Evolutionary conservation across 2,888 invertebrate genomes (phyloP).

Genomic region (Toxonevra muliebris): DNA sequence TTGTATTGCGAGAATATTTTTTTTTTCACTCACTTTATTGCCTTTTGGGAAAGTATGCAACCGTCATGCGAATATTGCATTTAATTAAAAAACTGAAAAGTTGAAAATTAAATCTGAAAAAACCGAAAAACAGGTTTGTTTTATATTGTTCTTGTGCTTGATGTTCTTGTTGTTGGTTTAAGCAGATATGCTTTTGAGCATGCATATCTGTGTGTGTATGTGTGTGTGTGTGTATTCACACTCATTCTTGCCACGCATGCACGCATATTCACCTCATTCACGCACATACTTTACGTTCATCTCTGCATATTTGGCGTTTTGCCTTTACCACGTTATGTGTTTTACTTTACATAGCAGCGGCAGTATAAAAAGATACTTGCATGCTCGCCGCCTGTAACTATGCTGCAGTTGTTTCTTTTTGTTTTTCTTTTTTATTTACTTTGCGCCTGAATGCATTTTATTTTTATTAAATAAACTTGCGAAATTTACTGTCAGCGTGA

Average conservation of each 20-base stretch:
- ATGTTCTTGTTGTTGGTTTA: neutral
- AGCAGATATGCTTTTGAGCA: neutral
- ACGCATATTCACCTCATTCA: slow-evolving; percentile 15
- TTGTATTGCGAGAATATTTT: neutral
- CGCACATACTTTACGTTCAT: neutral
- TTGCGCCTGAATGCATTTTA: slow-evolving; percentile 7
- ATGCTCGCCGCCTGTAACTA: slow-evolving; percentile 16
- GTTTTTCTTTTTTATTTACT: too few relatives aligned
- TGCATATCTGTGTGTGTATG: neutral
- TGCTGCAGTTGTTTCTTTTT: slow-evolving; percentile 4
- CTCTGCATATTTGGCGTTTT: too few relatives aligned
- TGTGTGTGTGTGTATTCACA: neutral
- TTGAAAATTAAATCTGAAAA: slow-evolving; percentile 45
- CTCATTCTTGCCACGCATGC: neutral
- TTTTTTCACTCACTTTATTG: slow-evolving; percentile 5
- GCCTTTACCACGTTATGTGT: too few relatives aligned
- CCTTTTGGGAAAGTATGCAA: neutral
- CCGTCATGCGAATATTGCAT: slow-evolving; percentile 42
- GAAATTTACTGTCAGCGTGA: slow-evolving; percentile 27
- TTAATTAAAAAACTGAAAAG: slow-evolving; percentile 59
- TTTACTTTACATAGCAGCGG: too few relatives aligned
- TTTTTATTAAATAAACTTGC: slow-evolving; percentile 29
- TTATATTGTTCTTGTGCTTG: too few relatives aligned
- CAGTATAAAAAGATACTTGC: too few relatives aligned
- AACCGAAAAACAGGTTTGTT: too few relatives aligned